A percentile compares a stretch with the other conserved stretches of the same genome.
These are phyloP conservation scores for Urocolius indicus DNA, from an alignment of 2,113 vertebrate genomes.

Conservation along the genomic window DNA sequence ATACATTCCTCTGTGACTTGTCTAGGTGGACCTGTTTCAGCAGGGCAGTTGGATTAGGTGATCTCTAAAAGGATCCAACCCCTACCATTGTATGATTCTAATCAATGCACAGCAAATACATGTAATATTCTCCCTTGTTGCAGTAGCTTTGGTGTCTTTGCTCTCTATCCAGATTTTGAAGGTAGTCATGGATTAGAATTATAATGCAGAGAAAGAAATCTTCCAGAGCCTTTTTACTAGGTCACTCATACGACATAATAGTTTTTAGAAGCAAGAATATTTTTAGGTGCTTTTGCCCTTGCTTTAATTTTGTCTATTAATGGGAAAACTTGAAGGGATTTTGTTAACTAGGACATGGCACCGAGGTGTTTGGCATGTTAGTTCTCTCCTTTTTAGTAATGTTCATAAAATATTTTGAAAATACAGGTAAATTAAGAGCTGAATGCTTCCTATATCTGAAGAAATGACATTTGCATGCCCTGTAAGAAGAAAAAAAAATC, in stretches of 20 bases:
- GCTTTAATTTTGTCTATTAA: not conserved
- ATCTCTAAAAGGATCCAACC: too few species aligned
- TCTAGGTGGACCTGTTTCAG: too few species aligned
- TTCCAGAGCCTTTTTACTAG: not conserved
- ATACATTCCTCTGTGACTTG: too few species aligned
- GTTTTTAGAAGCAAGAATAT: not conserved
- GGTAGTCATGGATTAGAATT: not conserved
- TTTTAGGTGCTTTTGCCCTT: conserved; percentile 40
- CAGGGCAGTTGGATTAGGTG: too few species aligned
- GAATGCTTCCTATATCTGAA: not conserved
- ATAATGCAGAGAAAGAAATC: not conserved
- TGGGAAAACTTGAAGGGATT: not conserved
- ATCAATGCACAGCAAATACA: not conserved
- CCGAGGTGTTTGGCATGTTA: not conserved
- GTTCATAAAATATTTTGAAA: not conserved
- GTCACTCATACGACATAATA: not conserved
- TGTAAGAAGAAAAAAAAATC: rapidly evolving
- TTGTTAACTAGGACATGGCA: not conserved
- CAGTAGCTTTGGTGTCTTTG: not conserved
- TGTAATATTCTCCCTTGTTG: rapidly evolving
- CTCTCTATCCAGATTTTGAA: not conserved
- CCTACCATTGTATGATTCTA: too few species aligned
- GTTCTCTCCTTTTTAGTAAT: not conserved
- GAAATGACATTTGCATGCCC: not conserved
- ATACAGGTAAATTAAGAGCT: not conserved